These are phyloP conservation scores for Gadopsis bispinosus DNA, from an alignment of 2,797 vertebrate species.

Conservation along the genomic window DNA sequence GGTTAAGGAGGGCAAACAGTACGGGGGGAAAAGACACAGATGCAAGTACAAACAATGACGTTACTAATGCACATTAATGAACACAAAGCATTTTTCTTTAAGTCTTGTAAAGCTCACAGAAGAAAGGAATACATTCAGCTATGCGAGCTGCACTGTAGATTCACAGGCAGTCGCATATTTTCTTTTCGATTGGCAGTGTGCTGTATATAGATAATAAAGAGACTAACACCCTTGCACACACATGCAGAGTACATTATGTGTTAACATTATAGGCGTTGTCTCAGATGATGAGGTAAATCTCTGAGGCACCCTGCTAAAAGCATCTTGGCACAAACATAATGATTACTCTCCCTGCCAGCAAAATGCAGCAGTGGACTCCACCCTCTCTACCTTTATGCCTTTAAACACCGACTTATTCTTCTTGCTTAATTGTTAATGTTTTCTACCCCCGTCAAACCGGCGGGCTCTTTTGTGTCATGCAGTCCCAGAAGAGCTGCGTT, in stretches of 20 bases:
- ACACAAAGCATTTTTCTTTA: not conserved
- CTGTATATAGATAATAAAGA: not conserved
- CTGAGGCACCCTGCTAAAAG: conserved; percentile 59
- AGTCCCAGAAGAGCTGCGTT: conserved; percentile 11
- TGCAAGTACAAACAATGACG: not conserved
- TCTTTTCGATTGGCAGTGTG: not conserved
- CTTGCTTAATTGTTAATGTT: conserved; percentile 29
- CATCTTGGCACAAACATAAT: conserved; percentile 70
- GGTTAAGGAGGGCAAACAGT: not conserved
- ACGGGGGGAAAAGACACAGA: not conserved
- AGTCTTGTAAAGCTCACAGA: not conserved
- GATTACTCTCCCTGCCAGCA: conserved; percentile 69
- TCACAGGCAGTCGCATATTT: not conserved
- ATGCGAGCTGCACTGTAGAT: not conserved
- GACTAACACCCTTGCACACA: not conserved
- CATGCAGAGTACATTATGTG: not conserved
- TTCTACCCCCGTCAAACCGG: not conserved
- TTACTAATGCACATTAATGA: not conserved
- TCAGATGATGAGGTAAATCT: conserved; percentile 50
- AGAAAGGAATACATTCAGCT: not conserved
- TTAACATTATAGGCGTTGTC: conserved; percentile 65
- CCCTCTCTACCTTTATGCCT: conserved; percentile 59
- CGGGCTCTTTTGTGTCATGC: conserved; percentile 41
- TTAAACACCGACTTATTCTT: conserved; percentile 21
- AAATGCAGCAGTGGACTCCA: conserved; percentile 40